Evolutionary conservation across 2,797 vertebrate species (phyloP).

Genomic region (Hylomyscus alleni): DNA sequence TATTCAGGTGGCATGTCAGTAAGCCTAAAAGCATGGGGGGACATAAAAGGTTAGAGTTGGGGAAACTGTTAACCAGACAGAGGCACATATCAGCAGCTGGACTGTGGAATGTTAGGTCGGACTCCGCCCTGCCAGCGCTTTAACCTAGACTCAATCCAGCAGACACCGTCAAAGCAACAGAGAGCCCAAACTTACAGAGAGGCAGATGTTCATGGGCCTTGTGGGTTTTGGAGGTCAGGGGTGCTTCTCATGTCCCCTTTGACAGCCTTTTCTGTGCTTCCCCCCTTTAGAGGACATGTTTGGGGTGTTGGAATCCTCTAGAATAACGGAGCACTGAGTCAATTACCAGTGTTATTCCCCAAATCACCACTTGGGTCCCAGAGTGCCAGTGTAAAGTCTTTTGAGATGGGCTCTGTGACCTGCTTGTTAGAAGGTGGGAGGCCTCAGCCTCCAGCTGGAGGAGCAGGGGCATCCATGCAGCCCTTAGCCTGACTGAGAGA

Average conservation of each 20-base stretch:
- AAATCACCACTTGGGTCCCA: background rate
- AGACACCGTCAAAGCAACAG: fast-evolving
- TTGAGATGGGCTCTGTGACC: fast-evolving
- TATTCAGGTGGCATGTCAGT: background rate
- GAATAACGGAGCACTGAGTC: no score
- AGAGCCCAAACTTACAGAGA: fast-evolving
- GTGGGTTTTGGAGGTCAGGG: background rate
- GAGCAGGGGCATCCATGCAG: background rate
- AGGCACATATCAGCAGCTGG: background rate
- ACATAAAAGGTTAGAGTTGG: background rate
- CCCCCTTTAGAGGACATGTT: background rate
- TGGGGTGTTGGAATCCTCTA: background rate
- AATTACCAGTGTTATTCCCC: background rate
- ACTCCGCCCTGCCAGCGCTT: background rate
- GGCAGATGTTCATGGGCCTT: fast-evolving
- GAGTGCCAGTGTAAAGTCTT: background rate
- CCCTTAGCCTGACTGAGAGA: background rate
- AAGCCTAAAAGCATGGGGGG: background rate
- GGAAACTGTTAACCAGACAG: background rate
- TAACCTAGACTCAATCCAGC: fast-evolving
- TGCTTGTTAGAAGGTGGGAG: background rate
- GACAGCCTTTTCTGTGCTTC: background rate
- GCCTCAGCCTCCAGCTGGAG: fast-evolving
- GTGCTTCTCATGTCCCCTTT: background rate
- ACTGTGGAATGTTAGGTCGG: fast-evolving